These are phyloP conservation scores for Xiphophorus maculatus DNA, from an alignment of 2,113 vertebrate species.

Conservation along the genomic window DNA sequence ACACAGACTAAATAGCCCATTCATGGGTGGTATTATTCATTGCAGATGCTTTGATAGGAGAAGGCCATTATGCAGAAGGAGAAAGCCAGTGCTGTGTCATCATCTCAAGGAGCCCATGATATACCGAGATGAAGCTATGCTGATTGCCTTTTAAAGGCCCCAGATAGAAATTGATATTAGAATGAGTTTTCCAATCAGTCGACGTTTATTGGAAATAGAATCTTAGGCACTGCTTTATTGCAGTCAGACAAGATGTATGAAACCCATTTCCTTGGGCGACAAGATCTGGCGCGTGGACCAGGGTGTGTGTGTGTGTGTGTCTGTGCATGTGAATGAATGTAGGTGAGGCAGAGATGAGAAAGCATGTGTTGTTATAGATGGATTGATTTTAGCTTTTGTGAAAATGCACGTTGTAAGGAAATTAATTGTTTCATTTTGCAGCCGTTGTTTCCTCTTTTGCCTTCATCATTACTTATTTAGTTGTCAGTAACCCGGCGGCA, in stretches of 20 bases:
- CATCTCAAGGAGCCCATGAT: conserved; percentile 83
- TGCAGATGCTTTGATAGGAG: conserved; percentile 82
- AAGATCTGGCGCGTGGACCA: conserved; percentile 59
- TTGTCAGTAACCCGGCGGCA: conserved; percentile 37
- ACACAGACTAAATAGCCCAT: conserved; percentile 79
- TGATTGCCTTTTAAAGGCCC: conserved; percentile 85
- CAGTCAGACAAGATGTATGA: conserved; percentile 81
- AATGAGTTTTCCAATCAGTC: conserved; percentile 85
- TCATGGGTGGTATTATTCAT: conserved; percentile 83
- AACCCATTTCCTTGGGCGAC: conserved; percentile 77
- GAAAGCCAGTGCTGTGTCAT: conserved; percentile 83
- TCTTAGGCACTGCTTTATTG: conserved; percentile 78
- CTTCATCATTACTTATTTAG: conserved; percentile 57
- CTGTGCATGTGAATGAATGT: conserved; percentile 37
- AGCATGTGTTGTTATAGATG: conserved; percentile 66
- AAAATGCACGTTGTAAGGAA: conserved; percentile 48
- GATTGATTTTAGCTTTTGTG: conserved; percentile 60
- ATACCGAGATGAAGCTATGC: conserved; percentile 81
- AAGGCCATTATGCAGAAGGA: conserved; percentile 80
- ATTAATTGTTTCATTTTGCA: conserved; percentile 62
- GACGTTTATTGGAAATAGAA: conserved; percentile 83
- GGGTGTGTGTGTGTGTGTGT: conserved; percentile 40
- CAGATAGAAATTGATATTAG: conserved; percentile 85
- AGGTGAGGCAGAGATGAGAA: conserved; percentile 44
- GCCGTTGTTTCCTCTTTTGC: conserved; percentile 48